Conservation (phyloP, 2,797 vertebrate genomes). For the Margarornis squamiger region DNA sequence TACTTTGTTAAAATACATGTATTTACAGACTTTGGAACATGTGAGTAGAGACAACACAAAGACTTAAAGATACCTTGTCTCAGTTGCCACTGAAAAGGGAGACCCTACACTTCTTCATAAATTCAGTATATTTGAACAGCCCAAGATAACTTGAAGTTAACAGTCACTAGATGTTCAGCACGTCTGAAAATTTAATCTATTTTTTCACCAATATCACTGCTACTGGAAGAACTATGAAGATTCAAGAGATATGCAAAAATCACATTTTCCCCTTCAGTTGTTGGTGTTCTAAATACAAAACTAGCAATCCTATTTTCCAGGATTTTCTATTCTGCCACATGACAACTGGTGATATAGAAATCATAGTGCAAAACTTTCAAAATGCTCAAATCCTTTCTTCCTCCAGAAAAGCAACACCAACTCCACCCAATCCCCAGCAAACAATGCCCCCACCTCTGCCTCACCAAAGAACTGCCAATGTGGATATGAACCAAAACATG, state of each 20-base stretch:
- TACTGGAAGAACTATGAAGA: neutral
- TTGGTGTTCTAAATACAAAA: neutral
- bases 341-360: neutral
- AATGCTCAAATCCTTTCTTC: neutral
- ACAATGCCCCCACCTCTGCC: rapidly evolving
- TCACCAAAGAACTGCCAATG: neutral
- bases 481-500: neutral
- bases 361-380: neutral
- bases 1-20: neutral
- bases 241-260: neutral
- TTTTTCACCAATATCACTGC: neutral
- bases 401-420: neutral
- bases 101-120: neutral
- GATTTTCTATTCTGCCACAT: neutral
- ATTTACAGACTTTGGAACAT: neutral
- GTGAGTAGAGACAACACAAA: neutral
- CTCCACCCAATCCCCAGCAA: neutral
- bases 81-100: neutral
- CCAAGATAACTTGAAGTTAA: neutral
- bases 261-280: neutral
- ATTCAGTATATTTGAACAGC: neutral
- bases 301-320: neutral
- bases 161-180: neutral
- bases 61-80: neutral
- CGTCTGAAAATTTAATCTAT: neutral